phyloP scores from a whole-genome alignment of 1,140 invertebrate genomes.

The Copidosoma floridanum region DNA sequence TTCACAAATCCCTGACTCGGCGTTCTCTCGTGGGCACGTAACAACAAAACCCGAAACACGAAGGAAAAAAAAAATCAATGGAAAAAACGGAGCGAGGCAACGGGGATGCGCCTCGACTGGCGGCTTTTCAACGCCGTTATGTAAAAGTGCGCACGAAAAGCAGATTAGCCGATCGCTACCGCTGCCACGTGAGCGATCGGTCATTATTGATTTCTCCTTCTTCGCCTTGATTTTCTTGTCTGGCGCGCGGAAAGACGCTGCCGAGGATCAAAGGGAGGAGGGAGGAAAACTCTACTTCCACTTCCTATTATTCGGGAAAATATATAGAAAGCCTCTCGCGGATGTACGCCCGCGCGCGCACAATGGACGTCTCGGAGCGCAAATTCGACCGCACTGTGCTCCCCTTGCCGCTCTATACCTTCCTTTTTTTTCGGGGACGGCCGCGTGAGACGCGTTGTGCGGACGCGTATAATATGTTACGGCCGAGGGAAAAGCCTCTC shows the following conservation, averaged over 20 bases:
- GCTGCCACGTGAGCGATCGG: not conserved
- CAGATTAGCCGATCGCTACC: no score
- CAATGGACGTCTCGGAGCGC: not conserved
- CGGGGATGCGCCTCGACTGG: conserved; percentile 1
- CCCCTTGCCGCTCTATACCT: not conserved
- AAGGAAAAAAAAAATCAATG: not conserved
- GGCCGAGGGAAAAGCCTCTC: no score
- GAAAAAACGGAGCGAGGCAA: no score
- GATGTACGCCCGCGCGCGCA: conserved; percentile 20
- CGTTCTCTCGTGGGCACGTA: not conserved
- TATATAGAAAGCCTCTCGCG: not conserved
- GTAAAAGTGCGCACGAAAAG: conserved; percentile 16
- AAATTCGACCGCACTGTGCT: conserved; percentile 11
- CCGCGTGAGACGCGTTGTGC: not conserved
- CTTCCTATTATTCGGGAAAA: conserved; percentile 10
- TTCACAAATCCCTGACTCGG: conserved; percentile 4
- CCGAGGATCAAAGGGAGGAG: no score
- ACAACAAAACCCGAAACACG: not conserved
- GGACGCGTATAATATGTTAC: no score
- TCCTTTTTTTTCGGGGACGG: not conserved
- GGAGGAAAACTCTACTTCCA: no score
- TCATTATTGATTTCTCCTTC: conserved; percentile 14
- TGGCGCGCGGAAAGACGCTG: not conserved
- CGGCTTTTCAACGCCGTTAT: conserved; percentile 5
- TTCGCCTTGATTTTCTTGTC: not conserved